Evolutionary conservation across 2,888 invertebrate genomes (phyloP), one percentile per base, ranked within the genome.

Genomic region (Plutella xylostella): DNA sequence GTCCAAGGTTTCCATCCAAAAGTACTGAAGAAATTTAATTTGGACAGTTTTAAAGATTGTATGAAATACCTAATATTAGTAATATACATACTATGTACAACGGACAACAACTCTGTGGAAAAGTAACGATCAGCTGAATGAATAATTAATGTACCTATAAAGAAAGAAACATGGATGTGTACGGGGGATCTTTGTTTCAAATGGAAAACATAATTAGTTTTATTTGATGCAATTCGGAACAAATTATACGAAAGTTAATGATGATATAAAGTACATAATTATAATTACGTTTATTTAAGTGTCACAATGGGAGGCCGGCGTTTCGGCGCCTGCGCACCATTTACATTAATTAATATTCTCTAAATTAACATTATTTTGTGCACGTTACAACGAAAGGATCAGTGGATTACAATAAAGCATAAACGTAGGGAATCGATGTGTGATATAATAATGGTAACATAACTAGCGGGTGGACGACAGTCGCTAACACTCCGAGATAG

Each of bases 101-200:
- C n/a, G n/a, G n/a, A 18, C 3, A 20, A 19, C 70, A 72, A 65
- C 75, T 78, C 77, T 79, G 78, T 77, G 78, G 63, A 64, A 47
- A 47, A 37, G 46, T 43, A 19, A 48, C 51, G 53, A 61, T 69
- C 70, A 70, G 65, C 65, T 61, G 55, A 64, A 19, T 67, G 60
- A 58, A 5, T 41, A 34, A 48, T 58, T 59, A 59, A 58, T n/a
- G n/a, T n/a, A n/a, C n/a, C n/a, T n/a, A n/a, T n/a, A n/a, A n/a
- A 48, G 55, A 52, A 51, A 56, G 63, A 72, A 82, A 80, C 82
- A 77, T 73, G 68, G 82, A 77, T 73, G 69, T 56, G 82, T 83
- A 83, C 82, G 82, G 83, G n/a, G 82, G 78, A 71, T 79, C 83
- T 78, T 70, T 80, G 82, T 82, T 83, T 82, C 76, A 52, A 51